A percentile compares a stretch with the other conserved stretches of the same genome.
Conservation (phyloP, 1,140 invertebrate genomes). For the Pygmarrhopalites habei region DNA sequence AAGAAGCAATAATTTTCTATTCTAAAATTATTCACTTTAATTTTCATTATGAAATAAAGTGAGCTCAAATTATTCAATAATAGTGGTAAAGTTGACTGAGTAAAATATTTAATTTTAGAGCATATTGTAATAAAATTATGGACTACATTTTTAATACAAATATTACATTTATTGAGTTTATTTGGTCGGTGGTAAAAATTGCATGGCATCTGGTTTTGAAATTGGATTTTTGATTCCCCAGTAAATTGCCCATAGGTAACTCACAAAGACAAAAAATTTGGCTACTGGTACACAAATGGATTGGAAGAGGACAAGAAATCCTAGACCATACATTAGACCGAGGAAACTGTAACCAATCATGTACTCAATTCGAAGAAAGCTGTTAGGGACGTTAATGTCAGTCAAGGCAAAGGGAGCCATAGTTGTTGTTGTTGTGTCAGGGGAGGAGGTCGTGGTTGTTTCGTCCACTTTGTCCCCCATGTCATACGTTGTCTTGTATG, state of each 20-base stretch:
- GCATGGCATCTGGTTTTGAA: constrained; percentile 10
- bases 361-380: constrained; percentile 21
- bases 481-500: neutral
- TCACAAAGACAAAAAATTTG: constrained; percentile 13
- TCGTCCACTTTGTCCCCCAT: neutral
- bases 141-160: no score
- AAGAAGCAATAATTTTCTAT: no score
- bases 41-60: no score
- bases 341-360: constrained; percentile 27
- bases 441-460: neutral
- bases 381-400: constrained; percentile 16
- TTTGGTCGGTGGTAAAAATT: constrained; percentile 11
- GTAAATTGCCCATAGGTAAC: constrained; percentile 1
- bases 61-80: no score
- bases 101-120: no score
- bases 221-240: constrained; percentile 11
- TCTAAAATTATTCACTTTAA: no score
- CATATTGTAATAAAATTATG: no score
- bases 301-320: constrained; percentile 24
- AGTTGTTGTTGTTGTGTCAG: neutral
- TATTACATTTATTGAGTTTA: no score
- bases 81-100: no score
- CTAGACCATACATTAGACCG: constrained; percentile 27
- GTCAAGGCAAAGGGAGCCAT: constrained; percentile 1
- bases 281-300: constrained; percentile 13